These are phyloP conservation scores for Chelonus formosanus DNA, from an alignment of 2,888 invertebrate genomes.

Conservation along the genomic window DNA sequence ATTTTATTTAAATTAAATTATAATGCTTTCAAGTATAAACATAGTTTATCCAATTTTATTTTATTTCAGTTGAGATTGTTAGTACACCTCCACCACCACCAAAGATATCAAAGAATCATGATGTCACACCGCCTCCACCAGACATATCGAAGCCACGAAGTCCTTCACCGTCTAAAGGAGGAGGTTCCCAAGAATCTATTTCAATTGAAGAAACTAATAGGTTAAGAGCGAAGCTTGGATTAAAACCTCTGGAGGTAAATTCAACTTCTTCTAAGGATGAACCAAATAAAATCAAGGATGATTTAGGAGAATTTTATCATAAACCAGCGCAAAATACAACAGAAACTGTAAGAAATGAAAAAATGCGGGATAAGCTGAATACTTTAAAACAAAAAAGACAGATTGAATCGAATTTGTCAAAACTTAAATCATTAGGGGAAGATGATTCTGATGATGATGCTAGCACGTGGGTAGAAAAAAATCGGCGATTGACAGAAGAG, in stretches of 20 bases:
- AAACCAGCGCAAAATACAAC: constrained; percentile 82
- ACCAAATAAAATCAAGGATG: constrained; percentile 64
- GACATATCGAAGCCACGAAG: constrained; percentile 39
- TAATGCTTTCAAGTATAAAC: background rate
- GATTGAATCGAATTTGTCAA: constrained; percentile 74
- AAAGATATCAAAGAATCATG: constrained; percentile 60
- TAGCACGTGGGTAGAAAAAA: constrained; percentile 84
- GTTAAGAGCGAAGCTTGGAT: constrained; percentile 88
- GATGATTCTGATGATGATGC: constrained; percentile 78
- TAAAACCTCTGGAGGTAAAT: constrained; percentile 86
- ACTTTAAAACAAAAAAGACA: constrained; percentile 82
- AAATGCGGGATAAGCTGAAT: constrained; percentile 81
- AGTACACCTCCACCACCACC: constrained; percentile 64
- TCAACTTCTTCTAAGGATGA: constrained; percentile 53
- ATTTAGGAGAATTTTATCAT: constrained; percentile 84
- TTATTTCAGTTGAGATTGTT: constrained; percentile 58
- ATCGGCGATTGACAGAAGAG: constrained; percentile 78
- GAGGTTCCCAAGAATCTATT: constrained; percentile 68
- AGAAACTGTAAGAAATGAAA: constrained; percentile 79
- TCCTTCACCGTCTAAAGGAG: constrained; percentile 59
- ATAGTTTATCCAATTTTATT: constrained; percentile 9
- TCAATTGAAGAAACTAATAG: constrained; percentile 89
- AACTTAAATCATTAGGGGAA: constrained; percentile 73
- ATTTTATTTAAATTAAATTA: constrained; percentile 15
- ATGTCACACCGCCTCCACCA: constrained; percentile 52